phyloP scores from a whole-genome alignment of 1,140 invertebrate species.

The Drosophila athabasca region DNA sequence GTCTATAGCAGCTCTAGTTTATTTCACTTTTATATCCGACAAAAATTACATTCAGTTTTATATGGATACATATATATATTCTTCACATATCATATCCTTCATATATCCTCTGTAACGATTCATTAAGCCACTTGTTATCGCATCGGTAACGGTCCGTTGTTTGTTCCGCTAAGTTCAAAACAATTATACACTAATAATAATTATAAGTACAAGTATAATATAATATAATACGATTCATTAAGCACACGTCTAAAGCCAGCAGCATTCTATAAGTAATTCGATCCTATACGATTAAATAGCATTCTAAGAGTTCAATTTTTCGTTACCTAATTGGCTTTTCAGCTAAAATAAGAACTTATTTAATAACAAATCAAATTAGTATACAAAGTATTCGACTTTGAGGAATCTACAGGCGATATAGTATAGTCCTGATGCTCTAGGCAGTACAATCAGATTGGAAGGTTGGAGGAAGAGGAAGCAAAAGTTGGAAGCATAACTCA shows the following conservation, averaged over 20 bases:
- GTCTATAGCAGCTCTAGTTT: slow-evolving; percentile 50
- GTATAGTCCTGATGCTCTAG: slow-evolving; percentile 15
- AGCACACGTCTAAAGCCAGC: slow-evolving; percentile 49
- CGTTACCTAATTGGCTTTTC: too few species aligned
- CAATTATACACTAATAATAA: slow-evolving; percentile 37
- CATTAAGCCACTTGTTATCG: slow-evolving; percentile 55
- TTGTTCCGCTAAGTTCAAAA: slow-evolving; percentile 51
- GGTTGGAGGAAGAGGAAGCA: slow-evolving; percentile 37
- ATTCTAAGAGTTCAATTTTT: slow-evolving; percentile 5
- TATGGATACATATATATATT: slow-evolving; percentile 6
- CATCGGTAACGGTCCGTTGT: slow-evolving; percentile 16
- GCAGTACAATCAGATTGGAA: slow-evolving; percentile 1
- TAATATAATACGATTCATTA: slow-evolving; percentile 18
- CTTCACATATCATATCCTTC: too few species aligned
- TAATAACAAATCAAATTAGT: slow-evolving; percentile 4
- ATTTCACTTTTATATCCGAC: slow-evolving; percentile 44
- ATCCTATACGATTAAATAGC: slow-evolving; percentile 15
- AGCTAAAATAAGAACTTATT: slow-evolving; percentile 3
- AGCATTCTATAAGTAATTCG: slow-evolving; percentile 32
- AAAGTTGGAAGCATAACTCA: slow-evolving; percentile 29
- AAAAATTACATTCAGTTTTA: slow-evolving; percentile 39
- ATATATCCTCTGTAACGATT: slow-evolving; percentile 30
- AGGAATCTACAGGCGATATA: slow-evolving; percentile 11
- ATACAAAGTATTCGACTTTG: slow-evolving; percentile 7
- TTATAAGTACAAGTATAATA: too few species aligned